phyloP scores from a whole-genome alignment of 23 tunicate species.

The Halocynthia aurantium region DNA sequence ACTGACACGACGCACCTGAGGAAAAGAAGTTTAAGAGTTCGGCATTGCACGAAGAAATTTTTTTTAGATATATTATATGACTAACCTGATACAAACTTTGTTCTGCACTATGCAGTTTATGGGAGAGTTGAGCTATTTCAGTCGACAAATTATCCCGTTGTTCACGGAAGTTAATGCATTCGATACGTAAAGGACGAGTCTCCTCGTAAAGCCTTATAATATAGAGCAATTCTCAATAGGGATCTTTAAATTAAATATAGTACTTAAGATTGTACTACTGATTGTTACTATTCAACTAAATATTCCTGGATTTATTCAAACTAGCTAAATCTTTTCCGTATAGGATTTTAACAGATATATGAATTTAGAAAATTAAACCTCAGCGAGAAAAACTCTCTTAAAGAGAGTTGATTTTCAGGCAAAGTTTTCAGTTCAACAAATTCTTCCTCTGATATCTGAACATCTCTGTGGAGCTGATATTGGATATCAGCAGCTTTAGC shows the following conservation, averaged over 20 bases:
- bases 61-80: neutral
- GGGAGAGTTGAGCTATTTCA: constrained; percentile 47
- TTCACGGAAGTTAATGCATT: constrained; percentile 50
- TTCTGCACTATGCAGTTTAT: constrained; percentile 40
- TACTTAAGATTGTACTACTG: no score
- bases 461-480: constrained; percentile 52
- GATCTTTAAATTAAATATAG: no score
- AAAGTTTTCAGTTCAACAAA: constrained; percentile 66
- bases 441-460: constrained; percentile 51
- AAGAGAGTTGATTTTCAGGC: constrained; percentile 45
- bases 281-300: no score
- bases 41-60: neutral
- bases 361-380: constrained; percentile 34
- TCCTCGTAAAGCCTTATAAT: constrained; percentile 47
- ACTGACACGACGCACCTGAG: constrained; percentile 35
- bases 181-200: constrained; percentile 51
- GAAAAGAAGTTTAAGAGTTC: neutral
- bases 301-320: no score
- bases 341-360: no score
- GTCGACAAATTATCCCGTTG: constrained; percentile 71
- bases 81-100: constrained; percentile 65
- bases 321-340: no score
- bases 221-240: neutral
- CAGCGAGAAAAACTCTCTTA: constrained; percentile 69
- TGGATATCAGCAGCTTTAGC: constrained; percentile 59